Base-by-base conservation (phyloP, 2,113 vertebrate genomes). In the Helogale parvula region DNA sequence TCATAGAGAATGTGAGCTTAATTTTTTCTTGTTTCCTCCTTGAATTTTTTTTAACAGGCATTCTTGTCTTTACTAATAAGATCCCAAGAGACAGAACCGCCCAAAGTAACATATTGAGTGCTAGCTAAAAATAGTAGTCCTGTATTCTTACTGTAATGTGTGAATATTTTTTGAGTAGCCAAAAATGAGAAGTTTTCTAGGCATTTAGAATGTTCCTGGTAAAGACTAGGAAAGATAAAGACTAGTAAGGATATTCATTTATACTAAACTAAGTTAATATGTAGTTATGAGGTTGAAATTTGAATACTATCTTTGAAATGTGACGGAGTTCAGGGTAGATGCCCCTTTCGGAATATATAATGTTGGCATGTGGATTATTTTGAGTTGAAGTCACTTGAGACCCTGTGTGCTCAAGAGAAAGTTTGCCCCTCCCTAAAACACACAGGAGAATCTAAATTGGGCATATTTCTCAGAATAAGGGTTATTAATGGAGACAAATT, bases 41-140 rank as follows among this genome's bases (percentile, higher is more conserved):
- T 88, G 77, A 95, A 91, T 45, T 90, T 93, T 33, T 74, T 93
- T 63, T 45, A 41, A 31, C 38, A 50, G 69, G 45, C 80, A 2
- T 66, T 91, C 41, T 77, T 83, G 47, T 23, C 27, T 82, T 91
- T 83, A 66, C 45, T 91, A 84, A 88, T 76, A 93, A 93, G 90
- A 65, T 15, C 74, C 19, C 29, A 63, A 72, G 90, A 88, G 87
- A 95, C 52, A 79, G 5, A 27, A 83, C 12, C 91, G 35, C n/a
- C 63, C 50, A 29, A 2, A 21, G 10, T 88, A 63, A 88, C 6
- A 72, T 68, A 81, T n/a, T 41, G 52, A 66, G 35, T 50, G 19
- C 3, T 77, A 41, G 0, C 21, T 95, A 66, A 93, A 90, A 93
- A 87, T 69, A 88, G 52, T 31, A 50, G 35, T 47, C 11, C 31